Evolutionary conservation across 2,797 vertebrate genomes (phyloP).

Genomic region (Ciconia nigra): DNA sequence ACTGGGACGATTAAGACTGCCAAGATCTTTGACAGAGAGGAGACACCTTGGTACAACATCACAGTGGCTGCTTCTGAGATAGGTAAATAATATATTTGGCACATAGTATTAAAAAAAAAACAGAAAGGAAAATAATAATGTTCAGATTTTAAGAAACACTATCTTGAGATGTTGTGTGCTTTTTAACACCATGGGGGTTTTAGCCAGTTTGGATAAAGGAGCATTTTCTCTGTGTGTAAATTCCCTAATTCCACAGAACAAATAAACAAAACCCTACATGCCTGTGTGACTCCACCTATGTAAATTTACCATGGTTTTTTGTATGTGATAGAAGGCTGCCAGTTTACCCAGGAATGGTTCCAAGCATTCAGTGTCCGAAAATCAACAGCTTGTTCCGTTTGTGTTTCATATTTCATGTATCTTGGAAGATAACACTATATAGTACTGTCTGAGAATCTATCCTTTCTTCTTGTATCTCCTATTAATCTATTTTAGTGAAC

Average conservation of each 20-base stretch:
- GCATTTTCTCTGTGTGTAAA: not conserved
- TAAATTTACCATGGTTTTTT: not conserved
- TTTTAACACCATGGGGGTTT: not conserved
- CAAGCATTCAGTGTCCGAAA: not conserved
- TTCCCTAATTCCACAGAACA: not conserved
- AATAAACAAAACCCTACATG: not conserved
- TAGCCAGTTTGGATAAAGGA: not conserved
- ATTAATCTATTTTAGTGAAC: accelerated
- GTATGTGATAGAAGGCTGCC: not conserved
- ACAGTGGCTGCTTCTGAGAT: slow-evolving; percentile 93
- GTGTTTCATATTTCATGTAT: not conserved
- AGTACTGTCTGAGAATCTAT: not conserved
- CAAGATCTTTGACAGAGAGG: slow-evolving; percentile 90
- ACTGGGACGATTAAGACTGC: slow-evolving; percentile 90
- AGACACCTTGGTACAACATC: slow-evolving; percentile 92
- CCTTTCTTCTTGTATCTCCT: not conserved
- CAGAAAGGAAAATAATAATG: not conserved
- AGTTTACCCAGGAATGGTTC: not conserved
- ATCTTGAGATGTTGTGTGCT: not conserved
- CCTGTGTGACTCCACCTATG: not conserved
- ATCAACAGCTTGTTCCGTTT: not conserved
- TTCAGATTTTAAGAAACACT: not conserved
- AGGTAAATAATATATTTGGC: slow-evolving; percentile 79
- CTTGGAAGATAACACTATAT: not conserved
- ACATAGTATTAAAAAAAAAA: not conserved